phyloP scores from a whole-genome alignment of 2,797 vertebrate species.

The Dermochelys coriacea region DNA sequence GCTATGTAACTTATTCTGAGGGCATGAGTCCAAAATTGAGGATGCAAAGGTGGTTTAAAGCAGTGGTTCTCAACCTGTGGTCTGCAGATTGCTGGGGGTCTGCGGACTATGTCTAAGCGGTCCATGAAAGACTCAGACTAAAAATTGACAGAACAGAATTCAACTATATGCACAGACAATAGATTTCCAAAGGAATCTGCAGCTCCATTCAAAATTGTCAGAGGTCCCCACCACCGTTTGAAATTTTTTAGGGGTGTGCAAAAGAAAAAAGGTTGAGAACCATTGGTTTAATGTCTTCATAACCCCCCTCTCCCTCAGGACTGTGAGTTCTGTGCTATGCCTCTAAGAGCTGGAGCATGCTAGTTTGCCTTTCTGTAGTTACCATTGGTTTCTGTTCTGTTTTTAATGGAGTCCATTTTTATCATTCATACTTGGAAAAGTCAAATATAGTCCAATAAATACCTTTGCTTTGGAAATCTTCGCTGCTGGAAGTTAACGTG shows the following conservation, averaged over 20 bases:
- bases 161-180: not conserved
- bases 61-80: no score
- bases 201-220: not conserved
- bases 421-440: not conserved
- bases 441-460: accelerated
- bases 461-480: not conserved
- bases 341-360: not conserved
- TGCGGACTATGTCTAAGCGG: not conserved
- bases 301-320: not conserved
- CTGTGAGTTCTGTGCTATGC: not conserved
- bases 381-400: not conserved
- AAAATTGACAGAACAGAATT: not conserved
- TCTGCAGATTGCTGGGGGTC: no score
- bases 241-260: not conserved
- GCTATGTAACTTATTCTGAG: not conserved
- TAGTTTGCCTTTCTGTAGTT: not conserved
- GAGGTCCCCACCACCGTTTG: not conserved
- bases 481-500: not conserved
- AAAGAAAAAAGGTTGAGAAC: not conserved
- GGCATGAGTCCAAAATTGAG: not conserved
- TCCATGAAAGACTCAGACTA: not conserved
- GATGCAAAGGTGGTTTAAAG: no score
- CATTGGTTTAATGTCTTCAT: not conserved
- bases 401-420: not conserved
- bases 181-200: not conserved